Evolutionary conservation across 2,888 invertebrate genomes (phyloP), one percentile per base, ranked within the genome.

Genomic region (Cyaniris semiargus): DNA sequence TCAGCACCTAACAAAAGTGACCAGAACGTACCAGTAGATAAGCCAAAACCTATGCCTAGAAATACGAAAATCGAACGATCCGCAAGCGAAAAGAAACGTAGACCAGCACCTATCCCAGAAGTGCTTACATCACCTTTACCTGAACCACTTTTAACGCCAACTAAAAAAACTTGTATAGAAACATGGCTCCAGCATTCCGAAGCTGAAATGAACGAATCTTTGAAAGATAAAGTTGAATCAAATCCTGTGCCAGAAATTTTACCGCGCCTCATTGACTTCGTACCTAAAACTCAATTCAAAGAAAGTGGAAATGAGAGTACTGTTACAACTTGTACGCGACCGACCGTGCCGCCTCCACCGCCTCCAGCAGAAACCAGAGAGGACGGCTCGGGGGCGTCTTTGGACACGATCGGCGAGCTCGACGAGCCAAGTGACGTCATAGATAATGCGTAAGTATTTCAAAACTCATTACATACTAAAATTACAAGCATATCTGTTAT

Each of bases 371-470:
- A 94, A 81, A 86, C 90, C 79, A 84, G 95, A 83, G 90, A 95
- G 92, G 95, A 95, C 86, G 94, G 94, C 76, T 92, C 95, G 21
- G 94, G 95, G 34, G 95, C 95, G 27, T 95, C 95, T 72, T 90
- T 96, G 75, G 96, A 96, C 75, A 96, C 96, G 34, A 96, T 96
- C 81, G 96, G 96, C 23, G 96, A 96, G 87, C 94, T 95, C 80
- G 96, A 96, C 83, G 96, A 96, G 85, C 94, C 95, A 79, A 87
- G 87, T 81, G 91, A 94, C 82, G 88, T 91, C 83, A 88, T 90
- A 76, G 91, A 93, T 80, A 90, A 85, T 83, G 84, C 86, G 94
- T 94, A 83, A 93, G 94, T 94, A 1, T 18, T 18, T 53, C 18
- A 83, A 56, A 74, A 76, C 77, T 66, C 27, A 31, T 23, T 27